Conservation (phyloP, 2,797 vertebrate genomes). For the Hydrophis major region DNA sequence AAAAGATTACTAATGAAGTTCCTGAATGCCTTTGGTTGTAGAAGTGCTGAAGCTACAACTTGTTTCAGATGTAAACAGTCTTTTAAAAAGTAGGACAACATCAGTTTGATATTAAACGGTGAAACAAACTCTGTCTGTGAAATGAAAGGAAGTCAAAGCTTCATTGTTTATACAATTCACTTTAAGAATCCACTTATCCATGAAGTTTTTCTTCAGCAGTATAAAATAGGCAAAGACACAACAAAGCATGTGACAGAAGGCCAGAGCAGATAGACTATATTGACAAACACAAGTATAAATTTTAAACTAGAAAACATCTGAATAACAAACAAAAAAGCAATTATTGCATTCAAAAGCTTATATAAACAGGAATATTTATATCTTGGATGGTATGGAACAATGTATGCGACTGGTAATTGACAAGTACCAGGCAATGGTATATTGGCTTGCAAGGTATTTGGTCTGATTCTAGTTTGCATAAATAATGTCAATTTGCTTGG, state of each 20-base stretch:
- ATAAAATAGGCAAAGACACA: neutral
- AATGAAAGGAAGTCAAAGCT: conserved; percentile 13
- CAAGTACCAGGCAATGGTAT: neutral
- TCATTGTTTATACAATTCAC: conserved; percentile 7
- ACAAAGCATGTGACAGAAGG: neutral
- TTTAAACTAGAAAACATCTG: neutral
- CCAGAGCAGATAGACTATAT: neutral
- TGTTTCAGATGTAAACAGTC: neutral
- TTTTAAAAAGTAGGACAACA: conserved; percentile 17
- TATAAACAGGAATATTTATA: neutral
- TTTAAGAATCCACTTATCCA: conserved; percentile 24
- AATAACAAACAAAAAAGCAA: neutral
- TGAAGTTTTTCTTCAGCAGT: neutral
- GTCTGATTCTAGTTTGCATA: neutral
- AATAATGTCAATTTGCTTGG: neutral
- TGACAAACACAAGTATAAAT: conserved; percentile 1
- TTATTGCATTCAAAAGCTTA: neutral
- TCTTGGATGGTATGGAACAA: neutral
- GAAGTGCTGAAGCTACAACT: neutral
- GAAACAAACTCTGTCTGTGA: neutral
- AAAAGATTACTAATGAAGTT: conserved; percentile 4
- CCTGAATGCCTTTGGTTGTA: neutral
- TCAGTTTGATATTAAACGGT: neutral
- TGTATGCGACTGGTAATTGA: neutral
- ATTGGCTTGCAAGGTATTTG: neutral